These are phyloP conservation scores for Acromyrmex echinatior DNA, from an alignment of 1,140 invertebrate genomes.

Conservation along the genomic window DNA sequence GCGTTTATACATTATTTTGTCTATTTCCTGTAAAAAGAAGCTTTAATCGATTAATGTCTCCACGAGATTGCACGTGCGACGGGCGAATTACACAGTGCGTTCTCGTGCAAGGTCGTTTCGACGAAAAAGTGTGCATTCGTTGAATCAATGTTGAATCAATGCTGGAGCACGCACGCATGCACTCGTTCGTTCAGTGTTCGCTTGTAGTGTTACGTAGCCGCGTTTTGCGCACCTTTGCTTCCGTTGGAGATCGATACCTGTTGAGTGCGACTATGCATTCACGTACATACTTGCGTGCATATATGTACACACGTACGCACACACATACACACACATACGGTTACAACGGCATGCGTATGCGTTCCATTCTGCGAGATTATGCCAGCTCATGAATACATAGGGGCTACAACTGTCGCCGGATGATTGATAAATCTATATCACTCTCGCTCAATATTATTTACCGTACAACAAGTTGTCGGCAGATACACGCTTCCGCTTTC, in stretches of 20 bases:
- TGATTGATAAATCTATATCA: slow-evolving; percentile 63
- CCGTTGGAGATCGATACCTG: slow-evolving; percentile 73
- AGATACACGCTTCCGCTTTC: slow-evolving; percentile 19
- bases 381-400: slow-evolving; percentile 65
- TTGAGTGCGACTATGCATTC: slow-evolving; percentile 67
- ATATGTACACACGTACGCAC: too few relatives aligned
- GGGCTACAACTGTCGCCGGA: slow-evolving; percentile 26
- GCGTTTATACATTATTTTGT: too few relatives aligned
- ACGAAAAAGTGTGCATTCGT: slow-evolving; percentile 14
- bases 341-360: slow-evolving; percentile 26
- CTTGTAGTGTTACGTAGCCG: slow-evolving; percentile 11
- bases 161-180: background rate
- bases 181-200: slow-evolving; percentile 4
- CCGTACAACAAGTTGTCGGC: slow-evolving; percentile 7
- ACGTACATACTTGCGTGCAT: background rate
- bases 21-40: background rate
- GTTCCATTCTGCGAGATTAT: slow-evolving; percentile 59
- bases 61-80: slow-evolving; percentile 3
- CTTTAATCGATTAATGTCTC: background rate
- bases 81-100: background rate
- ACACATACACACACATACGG: background rate
- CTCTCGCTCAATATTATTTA: slow-evolving; percentile 44
- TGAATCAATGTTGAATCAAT: slow-evolving; percentile 39
- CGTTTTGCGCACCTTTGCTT: slow-evolving; percentile 61
- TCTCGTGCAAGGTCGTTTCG: background rate